Conservation (phyloP, 2,797 vertebrate genomes). For the Syngnathus rostellatus region DNA sequence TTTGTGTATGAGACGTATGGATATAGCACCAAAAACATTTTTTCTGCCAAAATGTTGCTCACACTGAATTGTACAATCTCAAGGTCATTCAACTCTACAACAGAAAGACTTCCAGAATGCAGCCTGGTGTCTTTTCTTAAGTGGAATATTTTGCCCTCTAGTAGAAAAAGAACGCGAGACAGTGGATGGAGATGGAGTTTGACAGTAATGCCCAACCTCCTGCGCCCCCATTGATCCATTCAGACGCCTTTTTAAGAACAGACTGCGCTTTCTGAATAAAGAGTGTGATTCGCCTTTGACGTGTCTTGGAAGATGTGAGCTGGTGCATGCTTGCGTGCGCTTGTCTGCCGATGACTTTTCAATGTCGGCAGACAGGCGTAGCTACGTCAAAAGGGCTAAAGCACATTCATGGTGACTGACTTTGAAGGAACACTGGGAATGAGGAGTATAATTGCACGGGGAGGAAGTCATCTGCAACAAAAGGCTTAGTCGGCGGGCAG, state of each 20-base stretch:
- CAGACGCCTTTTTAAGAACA: constrained; percentile 33
- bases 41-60: not conserved
- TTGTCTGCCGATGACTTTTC: constrained; percentile 27
- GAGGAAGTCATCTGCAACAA: constrained; percentile 18
- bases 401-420: not conserved
- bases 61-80: not conserved
- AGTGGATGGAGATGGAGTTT: constrained; percentile 33
- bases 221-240: constrained; percentile 41
- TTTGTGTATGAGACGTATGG: no score
- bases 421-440: not conserved
- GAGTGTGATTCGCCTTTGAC: constrained; percentile 23
- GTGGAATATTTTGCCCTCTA: constrained; percentile 15
- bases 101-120: not conserved
- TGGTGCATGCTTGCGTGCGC: not conserved
- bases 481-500: not conserved
- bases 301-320: constrained; percentile 14
- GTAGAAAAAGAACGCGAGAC: constrained; percentile 17
- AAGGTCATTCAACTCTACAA: not conserved
- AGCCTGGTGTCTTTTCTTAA: constrained; percentile 33
- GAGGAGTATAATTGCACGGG: not conserved
- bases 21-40: no score
- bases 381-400: constrained; percentile 11
- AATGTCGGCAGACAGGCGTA: constrained; percentile 21
- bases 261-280: constrained; percentile 44
- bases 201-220: constrained; percentile 31